Evolutionary conservation across 2,888 invertebrate species (phyloP), one percentile per base, ranked within the genome.

Genomic region (Pammene aurita): DNA sequence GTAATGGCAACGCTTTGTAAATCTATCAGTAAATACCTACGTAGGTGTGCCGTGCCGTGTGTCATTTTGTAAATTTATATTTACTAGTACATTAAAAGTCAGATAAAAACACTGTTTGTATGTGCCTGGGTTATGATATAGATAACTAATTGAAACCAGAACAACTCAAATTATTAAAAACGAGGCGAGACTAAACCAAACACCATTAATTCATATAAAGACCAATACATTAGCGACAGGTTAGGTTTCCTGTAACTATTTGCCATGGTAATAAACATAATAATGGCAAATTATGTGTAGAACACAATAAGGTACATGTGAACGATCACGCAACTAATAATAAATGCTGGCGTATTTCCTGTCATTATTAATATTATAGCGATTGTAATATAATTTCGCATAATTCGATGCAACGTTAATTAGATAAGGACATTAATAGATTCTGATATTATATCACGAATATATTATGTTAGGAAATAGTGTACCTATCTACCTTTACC

Each of bases 271-370:
- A 72, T 73, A 74, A 72, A 73, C 73, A 69, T 67, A 58, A 67
- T 66, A 67, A 70, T 71, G 68, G 68, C 58, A 69, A 69, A 69
- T 69, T 64, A 69, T 58, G 58, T 69, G 54, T 69, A 56, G 58
- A 72, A 68, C 46, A 71, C 67, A 69, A 73, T 71, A 69, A 73
- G 64, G 70, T 67, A 69, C 64, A 72, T 66, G 72, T 73, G 72
- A 72, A 73, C 73, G 71, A 72, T 75, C 76, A 78, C 78, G 77
- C 78, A 75, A 77, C 74, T 67, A 73, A 74, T 76, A 73, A 78
- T 76, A 77, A 76, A 75, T 73, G 72, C 73, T 73, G 74, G 72
- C 75, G 74, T 75, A 74, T 73, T 78, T 74, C 74, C 75, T 76
- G 66, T 74, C 71, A 73, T 74, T 76, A 75, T 73, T 73, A 69